Conservation (phyloP, 2,113 vertebrate genomes). For the Meles meles region DNA sequence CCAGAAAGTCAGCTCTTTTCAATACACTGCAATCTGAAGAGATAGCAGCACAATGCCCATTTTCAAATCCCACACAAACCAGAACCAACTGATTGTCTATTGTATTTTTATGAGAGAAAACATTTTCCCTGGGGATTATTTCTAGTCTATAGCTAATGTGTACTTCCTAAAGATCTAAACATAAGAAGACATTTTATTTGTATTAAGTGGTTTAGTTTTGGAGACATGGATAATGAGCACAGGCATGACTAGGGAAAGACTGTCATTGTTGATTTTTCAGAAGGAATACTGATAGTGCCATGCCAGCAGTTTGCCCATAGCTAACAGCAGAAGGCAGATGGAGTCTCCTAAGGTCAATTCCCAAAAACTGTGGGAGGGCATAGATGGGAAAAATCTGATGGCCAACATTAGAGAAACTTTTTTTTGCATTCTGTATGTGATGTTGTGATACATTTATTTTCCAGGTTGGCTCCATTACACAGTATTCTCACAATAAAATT, state of each 20-base stretch:
- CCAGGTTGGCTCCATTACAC: not conserved
- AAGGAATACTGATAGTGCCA: not conserved
- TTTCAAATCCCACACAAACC: not conserved
- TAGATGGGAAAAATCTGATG: not conserved
- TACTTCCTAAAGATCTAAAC: not conserved
- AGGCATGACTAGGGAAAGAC: not conserved
- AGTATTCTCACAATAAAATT: not conserved
- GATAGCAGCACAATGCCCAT: not conserved
- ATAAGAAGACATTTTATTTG: constrained; percentile 51
- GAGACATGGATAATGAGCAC: constrained; percentile 44
- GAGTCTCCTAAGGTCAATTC: constrained; percentile 41
- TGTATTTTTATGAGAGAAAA: not conserved
- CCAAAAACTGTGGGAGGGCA: not conserved
- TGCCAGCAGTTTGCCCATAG: constrained; percentile 39
- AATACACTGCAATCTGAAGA: not conserved
- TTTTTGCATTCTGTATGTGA: not conserved
- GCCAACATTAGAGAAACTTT: not conserved
- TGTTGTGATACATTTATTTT: not conserved
- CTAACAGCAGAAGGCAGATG: constrained; percentile 9
- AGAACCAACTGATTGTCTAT: not conserved
- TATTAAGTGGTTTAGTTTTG: constrained; percentile 34
- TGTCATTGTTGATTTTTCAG: constrained; percentile 65
- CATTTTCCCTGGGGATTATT: not conserved
- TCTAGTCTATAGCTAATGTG: not conserved
- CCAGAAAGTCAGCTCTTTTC: not conserved